A percentile compares a stretch with the other conserved stretches of the same genome.
Conservation (phyloP, 2,113 vertebrate genomes). For the Hyperopisus bebe region DNA sequence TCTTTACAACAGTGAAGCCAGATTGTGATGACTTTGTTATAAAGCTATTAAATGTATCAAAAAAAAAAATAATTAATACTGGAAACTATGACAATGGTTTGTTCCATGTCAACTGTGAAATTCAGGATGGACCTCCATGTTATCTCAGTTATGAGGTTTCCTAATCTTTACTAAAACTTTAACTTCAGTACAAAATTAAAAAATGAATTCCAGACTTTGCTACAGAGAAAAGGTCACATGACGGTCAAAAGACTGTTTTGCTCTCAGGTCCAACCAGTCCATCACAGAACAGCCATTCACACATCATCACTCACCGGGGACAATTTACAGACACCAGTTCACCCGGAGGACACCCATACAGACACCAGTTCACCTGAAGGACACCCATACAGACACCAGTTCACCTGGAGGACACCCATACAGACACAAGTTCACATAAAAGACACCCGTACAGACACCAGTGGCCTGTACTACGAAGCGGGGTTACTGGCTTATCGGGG, state of each 20-base stretch:
- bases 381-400: too few species aligned
- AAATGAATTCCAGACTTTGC: neutral
- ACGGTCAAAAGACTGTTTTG: neutral
- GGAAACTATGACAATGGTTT: neutral
- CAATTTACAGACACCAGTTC: neutral
- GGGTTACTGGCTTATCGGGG: too few species aligned
- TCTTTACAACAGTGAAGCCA: too few species aligned
- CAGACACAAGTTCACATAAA: too few species aligned
- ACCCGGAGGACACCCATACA: neutral
- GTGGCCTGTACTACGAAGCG: too few species aligned
- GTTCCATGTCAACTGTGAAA: neutral
- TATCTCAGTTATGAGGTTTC: neutral
- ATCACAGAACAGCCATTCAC: neutral
- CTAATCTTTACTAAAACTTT: neutral
- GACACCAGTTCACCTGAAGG: too few species aligned
- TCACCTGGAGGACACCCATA: too few species aligned
- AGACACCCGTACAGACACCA: too few species aligned
- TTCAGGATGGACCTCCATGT: neutral
- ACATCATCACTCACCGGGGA: neutral
- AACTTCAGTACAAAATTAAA: neutral
- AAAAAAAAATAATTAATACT: neutral
- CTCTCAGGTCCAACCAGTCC: neutral
- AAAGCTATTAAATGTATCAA: neutral
- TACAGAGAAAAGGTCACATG: neutral
- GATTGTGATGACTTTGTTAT: neutral